Evolutionary conservation across 2,113 vertebrate species (phyloP), one percentile per base, ranked within the genome.

Genomic region (Gallinago jamesoni): DNA sequence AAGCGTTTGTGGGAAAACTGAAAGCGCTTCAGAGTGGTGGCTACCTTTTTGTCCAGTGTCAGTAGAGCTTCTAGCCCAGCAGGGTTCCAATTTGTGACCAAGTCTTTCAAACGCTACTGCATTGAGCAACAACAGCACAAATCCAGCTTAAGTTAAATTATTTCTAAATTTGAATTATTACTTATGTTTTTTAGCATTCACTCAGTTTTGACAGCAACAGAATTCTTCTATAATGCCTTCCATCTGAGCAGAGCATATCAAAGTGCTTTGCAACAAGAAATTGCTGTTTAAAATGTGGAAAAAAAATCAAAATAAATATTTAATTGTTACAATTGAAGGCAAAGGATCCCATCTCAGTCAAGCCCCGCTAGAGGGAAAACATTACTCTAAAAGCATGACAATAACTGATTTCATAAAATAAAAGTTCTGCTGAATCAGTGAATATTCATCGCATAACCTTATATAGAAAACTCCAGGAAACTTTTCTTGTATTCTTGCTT

Each of bases 261-360:
- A 89, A 94, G 75, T 39, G 37, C 73, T 84, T 79, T 84, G 56
- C 66, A 86, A 86, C 45, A 89, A 59, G 37, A 79, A 96, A 90
- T 89, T 53, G n/a, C 47, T 82, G 39, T 33, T 84, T 74, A 90
- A 90, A 83, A 84, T 19, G 41, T 43, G 19, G 35, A 50, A 55
- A 55, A 24, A 25, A 59, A 33, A 22, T n/a, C 12, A 81, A 78
- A 95, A 85, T 57, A 80, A 81, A n/a, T 24, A 75, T 62, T 79
- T 81, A 92, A 89, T 92, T 93, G 56, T 72, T 90, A 60, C 39
- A 87, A 75, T 39, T 23, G 33, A 67, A 90, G 16, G 43, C 57
- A 76, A 96, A 86, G 56, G 9, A 91, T 66, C 56, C n/a, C 59
- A 63, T 78, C 64, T 94, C 55, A 76, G 21, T 41, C 39, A 79